Evolutionary conservation across 2,888 invertebrate genomes (phyloP).

Genomic region (Drosophila gaucha): DNA sequence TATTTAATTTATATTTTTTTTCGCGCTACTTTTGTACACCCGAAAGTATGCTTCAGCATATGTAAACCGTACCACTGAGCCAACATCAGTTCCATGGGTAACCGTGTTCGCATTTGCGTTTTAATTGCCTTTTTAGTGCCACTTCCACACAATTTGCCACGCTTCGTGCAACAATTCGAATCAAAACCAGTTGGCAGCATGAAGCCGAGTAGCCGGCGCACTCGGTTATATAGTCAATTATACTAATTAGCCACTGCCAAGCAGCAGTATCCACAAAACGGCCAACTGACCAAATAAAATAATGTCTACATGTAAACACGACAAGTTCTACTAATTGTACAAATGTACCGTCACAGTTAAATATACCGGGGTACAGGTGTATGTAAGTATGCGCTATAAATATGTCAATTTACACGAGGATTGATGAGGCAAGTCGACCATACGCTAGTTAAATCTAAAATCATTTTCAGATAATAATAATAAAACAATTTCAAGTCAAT

Average conservation of each 20-base stretch:
- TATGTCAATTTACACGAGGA: slow-evolving; percentile 47
- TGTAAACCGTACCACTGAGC: slow-evolving; percentile 38
- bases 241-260: slow-evolving; percentile 73
- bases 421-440: background rate
- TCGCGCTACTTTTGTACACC: slow-evolving; percentile 19
- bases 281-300: slow-evolving; percentile 60
- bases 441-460: background rate
- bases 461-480: too few species aligned
- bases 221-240: slow-evolving; percentile 77
- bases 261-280: slow-evolving; percentile 48
- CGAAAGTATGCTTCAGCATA: slow-evolving; percentile 58
- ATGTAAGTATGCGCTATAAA: slow-evolving; percentile 12
- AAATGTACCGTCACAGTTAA: slow-evolving; percentile 22
- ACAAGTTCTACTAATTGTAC: slow-evolving; percentile 34
- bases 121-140: slow-evolving; percentile 81
- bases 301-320: slow-evolving; percentile 67
- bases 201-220: slow-evolving; percentile 22
- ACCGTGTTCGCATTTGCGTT: slow-evolving; percentile 63
- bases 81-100: slow-evolving; percentile 41
- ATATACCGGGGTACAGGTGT: background rate
- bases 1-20: slow-evolving; percentile 72
- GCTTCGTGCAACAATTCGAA: slow-evolving; percentile 79
- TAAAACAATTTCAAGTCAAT: too few species aligned
- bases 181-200: slow-evolving; percentile 44
- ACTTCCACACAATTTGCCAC: slow-evolving; percentile 80